These are phyloP conservation scores for Rhamnusium bicolor DNA, from an alignment of 2,888 invertebrate genomes.

Conservation along the genomic window DNA sequence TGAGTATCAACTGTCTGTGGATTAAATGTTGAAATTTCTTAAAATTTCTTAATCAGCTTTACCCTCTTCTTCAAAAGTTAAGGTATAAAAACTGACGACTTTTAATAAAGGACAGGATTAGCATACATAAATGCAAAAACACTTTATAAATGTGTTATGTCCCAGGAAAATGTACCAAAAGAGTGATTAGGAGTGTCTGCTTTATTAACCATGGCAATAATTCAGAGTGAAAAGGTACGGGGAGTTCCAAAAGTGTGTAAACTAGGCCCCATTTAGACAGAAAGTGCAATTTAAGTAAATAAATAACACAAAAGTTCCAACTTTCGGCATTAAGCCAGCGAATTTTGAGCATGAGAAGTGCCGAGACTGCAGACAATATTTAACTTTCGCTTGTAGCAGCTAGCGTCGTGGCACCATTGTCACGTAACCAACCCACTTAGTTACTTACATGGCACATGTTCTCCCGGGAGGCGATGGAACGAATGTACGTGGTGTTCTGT, in stretches of 20 bases:
- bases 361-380: conserved; percentile 44
- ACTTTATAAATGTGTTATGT: conserved; percentile 12
- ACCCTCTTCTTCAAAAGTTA: background rate
- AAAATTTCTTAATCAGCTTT: background rate
- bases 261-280: conserved; percentile 32
- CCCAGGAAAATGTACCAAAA: conserved; percentile 1
- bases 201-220: conserved; percentile 34
- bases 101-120: background rate
- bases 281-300: conserved; percentile 47
- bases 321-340: conserved; percentile 50
- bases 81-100: background rate
- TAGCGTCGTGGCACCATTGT: conserved; percentile 48
- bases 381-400: conserved; percentile 51
- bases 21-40: background rate
- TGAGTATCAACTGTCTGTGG: background rate
- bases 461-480: conserved; percentile 50
- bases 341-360: conserved; percentile 3
- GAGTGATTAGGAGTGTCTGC: conserved; percentile 13
- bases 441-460: conserved; percentile 57
- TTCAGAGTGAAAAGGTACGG: conserved; percentile 31
- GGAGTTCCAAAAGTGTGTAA: conserved; percentile 19
- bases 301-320: conserved; percentile 51
- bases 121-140: conserved; percentile 15
- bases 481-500: conserved; percentile 55
- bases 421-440: conserved; percentile 57